These are phyloP conservation scores for Andrena trimmerana DNA, from an alignment of 2,888 invertebrate species.

Conservation along the genomic window DNA sequence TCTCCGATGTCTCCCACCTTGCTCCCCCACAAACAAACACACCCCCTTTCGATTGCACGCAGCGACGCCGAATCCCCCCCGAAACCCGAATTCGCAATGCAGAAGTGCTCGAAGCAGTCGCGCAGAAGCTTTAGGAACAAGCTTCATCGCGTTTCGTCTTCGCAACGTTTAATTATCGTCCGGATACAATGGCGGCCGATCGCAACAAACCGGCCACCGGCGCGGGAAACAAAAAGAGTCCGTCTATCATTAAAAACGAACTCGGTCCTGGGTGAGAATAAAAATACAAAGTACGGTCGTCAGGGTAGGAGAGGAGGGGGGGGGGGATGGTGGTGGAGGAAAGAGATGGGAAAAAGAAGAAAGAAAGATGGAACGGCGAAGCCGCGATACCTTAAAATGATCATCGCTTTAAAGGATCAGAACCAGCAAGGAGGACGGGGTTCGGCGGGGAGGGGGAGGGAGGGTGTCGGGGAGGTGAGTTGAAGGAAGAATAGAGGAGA, in stretches of 20 bases:
- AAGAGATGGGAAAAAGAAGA: conserved; percentile 4
- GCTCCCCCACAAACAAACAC: no score
- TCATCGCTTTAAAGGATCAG: conserved; percentile 60
- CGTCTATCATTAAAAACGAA: conserved; percentile 61
- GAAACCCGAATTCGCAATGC: background rate
- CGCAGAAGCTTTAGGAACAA: conserved; percentile 11
- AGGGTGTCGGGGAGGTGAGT: no score
- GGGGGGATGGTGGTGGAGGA: background rate
- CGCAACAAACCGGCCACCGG: conserved; percentile 42
- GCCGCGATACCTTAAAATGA: conserved; percentile 58
- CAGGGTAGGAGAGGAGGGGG: no score
- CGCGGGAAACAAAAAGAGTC: conserved; percentile 38
- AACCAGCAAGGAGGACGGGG: conserved; percentile 14
- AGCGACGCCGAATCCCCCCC: background rate
- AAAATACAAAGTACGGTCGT: conserved; percentile 38
- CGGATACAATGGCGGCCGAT: conserved; percentile 37
- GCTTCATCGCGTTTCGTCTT: conserved; percentile 17
- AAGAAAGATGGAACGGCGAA: conserved; percentile 22
- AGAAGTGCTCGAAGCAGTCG: conserved; percentile 16
- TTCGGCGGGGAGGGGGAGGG: no score
- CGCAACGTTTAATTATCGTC: conserved; percentile 59
- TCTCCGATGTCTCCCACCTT: no score
- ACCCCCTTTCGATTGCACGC: background rate
- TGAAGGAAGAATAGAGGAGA: conserved; percentile 59
- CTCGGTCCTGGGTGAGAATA: conserved; percentile 50